These are phyloP conservation scores for Puma concolor DNA, from an alignment of 2,113 vertebrate species.

Conservation along the genomic window DNA sequence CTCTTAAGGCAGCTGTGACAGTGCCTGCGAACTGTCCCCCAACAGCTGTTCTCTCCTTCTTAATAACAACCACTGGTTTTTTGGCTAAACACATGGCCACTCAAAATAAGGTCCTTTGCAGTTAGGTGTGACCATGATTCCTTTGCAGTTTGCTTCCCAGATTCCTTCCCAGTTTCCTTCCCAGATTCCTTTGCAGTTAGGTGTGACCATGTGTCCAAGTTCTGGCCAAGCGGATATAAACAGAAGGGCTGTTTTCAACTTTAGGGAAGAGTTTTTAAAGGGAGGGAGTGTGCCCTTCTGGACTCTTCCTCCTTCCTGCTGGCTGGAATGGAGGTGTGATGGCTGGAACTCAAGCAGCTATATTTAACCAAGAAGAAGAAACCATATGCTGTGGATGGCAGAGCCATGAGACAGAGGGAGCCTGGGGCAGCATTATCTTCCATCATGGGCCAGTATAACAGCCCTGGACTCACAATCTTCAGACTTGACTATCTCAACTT, in stretches of 20 bases:
- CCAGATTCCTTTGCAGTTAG: background rate
- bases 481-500: background rate
- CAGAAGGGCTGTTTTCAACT: background rate
- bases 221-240: background rate
- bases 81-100: background rate
- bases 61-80: background rate
- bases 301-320: background rate
- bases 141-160: background rate
- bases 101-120: background rate
- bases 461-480: background rate
- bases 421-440: background rate
- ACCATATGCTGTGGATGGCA: background rate
- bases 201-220: background rate
- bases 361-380: background rate
- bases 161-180: background rate
- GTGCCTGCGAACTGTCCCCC: background rate
- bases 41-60: background rate
- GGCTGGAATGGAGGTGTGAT: background rate
- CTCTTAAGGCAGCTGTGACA: background rate
- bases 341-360: background rate
- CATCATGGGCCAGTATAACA: background rate
- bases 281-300: background rate
- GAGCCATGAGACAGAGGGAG: background rate
- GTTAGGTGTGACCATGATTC: background rate
- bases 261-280: background rate